Evolutionary conservation across 1,140 invertebrate genomes (phyloP), one percentile per base, ranked within the genome.

Genomic region (Leptinotarsa undecemlineata): DNA sequence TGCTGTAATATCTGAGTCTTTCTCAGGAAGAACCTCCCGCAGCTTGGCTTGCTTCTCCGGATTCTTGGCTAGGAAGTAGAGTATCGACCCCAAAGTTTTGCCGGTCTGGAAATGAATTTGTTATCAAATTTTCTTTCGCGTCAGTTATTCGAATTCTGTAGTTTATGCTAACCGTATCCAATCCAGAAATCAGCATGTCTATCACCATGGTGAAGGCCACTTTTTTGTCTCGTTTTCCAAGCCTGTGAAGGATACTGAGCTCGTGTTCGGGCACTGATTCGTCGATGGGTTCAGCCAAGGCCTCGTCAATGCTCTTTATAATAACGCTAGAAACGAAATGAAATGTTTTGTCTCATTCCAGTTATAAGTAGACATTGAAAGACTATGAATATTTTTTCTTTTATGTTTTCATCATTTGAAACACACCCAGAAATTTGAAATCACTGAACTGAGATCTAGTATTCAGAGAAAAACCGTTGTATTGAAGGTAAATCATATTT

Each of bases 101-200:
- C 80, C 79, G 15, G 82, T 83, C 82, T 83, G 51, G 3, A 75
- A 72, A 57, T 57, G 2, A 57, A 0, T 11, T 42, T 11, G 33
- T 42, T 42, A 42, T 11, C 33, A 42, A 42, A 42, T 11, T 11
- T 42, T 11, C 8, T 11, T 42, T 42, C 8, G 8, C 33, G 33
- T 42, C 11, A 42, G 33, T 42, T 42, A 57, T 8, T 57, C 51
- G 3, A 15, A 17, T 17, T 57, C 51, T n/a, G n/a, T 57, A 17
- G 51, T 57, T 57, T 19, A 8, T 0, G 47, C 33, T 86, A 85
- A 92, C 91, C 77, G 92, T 94, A 85, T 95, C 93, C 33, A 94
- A 88, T 66, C 93, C 93, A 19, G 91, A 92, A 70, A 92, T 87
- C 23, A 95, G 74, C 88, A 93, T 91, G 81, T 95, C 93, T 73